These are phyloP conservation scores for Fundulus diaphanus DNA, from an alignment of 2,797 vertebrate genomes.

Conservation along the genomic window DNA sequence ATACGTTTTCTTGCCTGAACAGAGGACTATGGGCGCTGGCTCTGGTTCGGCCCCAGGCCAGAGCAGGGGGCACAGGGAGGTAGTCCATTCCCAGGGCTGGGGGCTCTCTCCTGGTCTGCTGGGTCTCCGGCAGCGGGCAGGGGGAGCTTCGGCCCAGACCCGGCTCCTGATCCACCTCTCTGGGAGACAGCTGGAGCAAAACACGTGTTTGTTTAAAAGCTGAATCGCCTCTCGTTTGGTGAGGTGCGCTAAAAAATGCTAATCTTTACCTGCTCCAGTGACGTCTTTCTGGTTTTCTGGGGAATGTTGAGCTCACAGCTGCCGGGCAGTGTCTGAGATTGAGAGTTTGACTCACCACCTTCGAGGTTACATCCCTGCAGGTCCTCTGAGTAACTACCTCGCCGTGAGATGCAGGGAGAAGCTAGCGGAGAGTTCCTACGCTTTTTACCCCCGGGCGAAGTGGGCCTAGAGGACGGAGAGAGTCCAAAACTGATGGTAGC, in stretches of 20 bases:
- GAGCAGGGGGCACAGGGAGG: conserved; percentile 88
- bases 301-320: conserved; percentile 88
- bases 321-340: conserved; percentile 65
- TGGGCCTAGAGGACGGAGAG: conserved; percentile 83
- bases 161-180: conserved; percentile 82
- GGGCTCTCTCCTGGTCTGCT: conserved; percentile 76
- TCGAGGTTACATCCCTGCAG: conserved; percentile 67
- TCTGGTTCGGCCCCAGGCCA: conserved; percentile 90
- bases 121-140: conserved; percentile 70
- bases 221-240: neutral
- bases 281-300: conserved; percentile 92
- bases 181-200: conserved; percentile 72
- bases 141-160: conserved; percentile 68
- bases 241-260: no score
- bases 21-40: conserved; percentile 90
- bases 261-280: conserved; percentile 84
- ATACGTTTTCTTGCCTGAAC: conserved; percentile 83
- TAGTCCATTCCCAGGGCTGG: conserved; percentile 88
- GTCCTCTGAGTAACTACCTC: conserved; percentile 89
- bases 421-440: conserved; percentile 85
- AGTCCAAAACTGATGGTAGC: conserved; percentile 85
- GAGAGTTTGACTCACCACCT: conserved; percentile 65
- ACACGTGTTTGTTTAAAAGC: neutral
- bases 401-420: conserved; percentile 84
- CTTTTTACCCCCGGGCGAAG: conserved; percentile 90